phyloP scores from a whole-genome alignment of 2,888 invertebrate genomes.

The Pachycephus smyrnensis region DNA sequence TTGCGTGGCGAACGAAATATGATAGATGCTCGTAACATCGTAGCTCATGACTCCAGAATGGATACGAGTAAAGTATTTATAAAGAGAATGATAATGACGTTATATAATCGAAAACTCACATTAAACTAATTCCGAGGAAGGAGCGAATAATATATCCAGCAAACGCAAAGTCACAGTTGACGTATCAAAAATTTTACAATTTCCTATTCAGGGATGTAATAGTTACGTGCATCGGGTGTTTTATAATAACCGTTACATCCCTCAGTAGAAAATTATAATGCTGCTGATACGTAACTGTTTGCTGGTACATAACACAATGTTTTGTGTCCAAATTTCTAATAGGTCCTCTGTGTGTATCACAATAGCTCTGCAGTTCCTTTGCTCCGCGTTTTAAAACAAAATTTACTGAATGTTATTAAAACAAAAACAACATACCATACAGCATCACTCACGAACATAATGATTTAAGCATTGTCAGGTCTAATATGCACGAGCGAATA shows the following conservation, averaged over 20 bases:
- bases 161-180: background rate
- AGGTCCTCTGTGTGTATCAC: background rate
- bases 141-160: background rate
- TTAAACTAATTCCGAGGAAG: no score
- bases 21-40: background rate
- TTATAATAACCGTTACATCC: rapidly evolving
- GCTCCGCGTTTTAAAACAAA: slow-evolving; percentile 27
- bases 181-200: background rate
- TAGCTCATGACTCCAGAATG: background rate
- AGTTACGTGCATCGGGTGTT: background rate
- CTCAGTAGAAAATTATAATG: background rate
- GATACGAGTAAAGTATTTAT: background rate
- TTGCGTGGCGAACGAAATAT: background rate
- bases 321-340: background rate
- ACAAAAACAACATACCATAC: slow-evolving; percentile 39
- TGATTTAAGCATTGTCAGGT: slow-evolving; percentile 16
- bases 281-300: background rate
- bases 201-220: background rate
- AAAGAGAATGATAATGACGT: background rate
- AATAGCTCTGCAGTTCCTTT: slow-evolving; percentile 38
- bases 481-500: slow-evolving; percentile 22
- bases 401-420: slow-evolving; percentile 22
- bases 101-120: background rate
- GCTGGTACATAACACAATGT: background rate
- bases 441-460: slow-evolving; percentile 32